Evolutionary conservation across 1,140 invertebrate genomes (phyloP), one percentile per base, ranked within the genome.

Genomic region (Microplitis mediator): DNA sequence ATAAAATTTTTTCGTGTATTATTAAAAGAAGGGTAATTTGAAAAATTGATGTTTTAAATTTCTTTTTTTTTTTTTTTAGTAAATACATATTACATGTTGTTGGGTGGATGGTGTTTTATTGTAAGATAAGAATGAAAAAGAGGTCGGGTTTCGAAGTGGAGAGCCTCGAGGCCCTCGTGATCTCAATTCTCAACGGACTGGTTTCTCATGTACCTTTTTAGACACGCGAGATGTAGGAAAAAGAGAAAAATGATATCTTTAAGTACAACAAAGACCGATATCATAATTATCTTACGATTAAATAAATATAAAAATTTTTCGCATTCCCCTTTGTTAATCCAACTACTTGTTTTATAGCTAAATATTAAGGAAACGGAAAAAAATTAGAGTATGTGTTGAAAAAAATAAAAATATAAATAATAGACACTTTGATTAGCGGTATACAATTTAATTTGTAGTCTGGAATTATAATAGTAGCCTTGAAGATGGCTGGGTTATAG

Each of bases 401-500:
- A 14, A 51, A 9, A 45, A 51, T 6, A 35, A 31, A 31, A 65
- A 52, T 13, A 4, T 50, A 65, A 71, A 71, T 35, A 52, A 45
- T 52, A 64, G 51, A 63, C 14, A 3, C 11, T 65, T 71, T 71
- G 69, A 71, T 71, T 71, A 71, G 64, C 61, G 69, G 69, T 52
- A 64, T 23, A 71, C 62, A 63, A 71, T 71, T 71, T 71, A 71
- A 71, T 71, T 71, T 50, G 69, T 39, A 65, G 61, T 39, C 45
- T 32, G 61, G 31, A 8, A 51, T 71, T 65, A 63, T 71, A 71
- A 71, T 71, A 71, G 64, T 62, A 71, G 62, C 50, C 62, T 71
- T 56, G 50, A 60, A 16, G 56, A 36, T 60, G 61, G 35, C 52
- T 35, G 35, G 69, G 63, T 65, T 51, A 50, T 36, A 65, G 63